phyloP scores from a whole-genome alignment of 2,113 vertebrate genomes.

The Bombycilla garrulus region DNA sequence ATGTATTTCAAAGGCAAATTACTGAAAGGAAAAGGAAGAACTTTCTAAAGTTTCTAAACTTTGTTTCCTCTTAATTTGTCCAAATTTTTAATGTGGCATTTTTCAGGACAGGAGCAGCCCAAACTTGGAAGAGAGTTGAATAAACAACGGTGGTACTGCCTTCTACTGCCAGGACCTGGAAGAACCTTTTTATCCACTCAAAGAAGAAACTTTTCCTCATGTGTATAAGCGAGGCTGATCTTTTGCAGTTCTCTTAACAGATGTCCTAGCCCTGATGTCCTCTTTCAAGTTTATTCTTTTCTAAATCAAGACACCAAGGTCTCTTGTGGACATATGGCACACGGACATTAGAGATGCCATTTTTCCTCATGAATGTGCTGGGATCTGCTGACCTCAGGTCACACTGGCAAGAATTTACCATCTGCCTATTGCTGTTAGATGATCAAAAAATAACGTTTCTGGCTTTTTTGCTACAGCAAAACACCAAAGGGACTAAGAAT shows the following conservation, averaged over 20 bases:
- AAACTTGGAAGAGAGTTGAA: neutral
- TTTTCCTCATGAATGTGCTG: neutral
- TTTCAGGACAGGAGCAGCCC: neutral
- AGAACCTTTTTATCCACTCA: neutral
- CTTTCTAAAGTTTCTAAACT: neutral
- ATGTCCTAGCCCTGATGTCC: neutral
- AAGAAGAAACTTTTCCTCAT: neutral
- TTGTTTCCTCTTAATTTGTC: neutral
- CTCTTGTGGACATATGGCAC: neutral
- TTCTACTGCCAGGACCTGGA: neutral
- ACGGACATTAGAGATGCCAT: neutral
- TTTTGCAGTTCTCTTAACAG: constrained; percentile 20
- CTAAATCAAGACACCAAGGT: constrained; percentile 16
- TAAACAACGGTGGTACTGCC: neutral
- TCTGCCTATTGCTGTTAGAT: constrained; percentile 21
- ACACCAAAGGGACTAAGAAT: neutral
- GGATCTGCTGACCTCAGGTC: constrained; percentile 38
- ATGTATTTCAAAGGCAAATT: neutral
- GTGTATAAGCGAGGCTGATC: neutral
- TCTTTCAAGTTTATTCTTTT: constrained; percentile 48
- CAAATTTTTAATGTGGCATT: neutral
- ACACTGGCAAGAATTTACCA: constrained; percentile 23
- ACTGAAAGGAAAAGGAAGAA: neutral
- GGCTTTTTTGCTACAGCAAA: neutral
- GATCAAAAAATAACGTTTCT: neutral